Evolutionary conservation across 2,113 vertebrate genomes (phyloP).

Genomic region (Daphoenositta chrysoptera): DNA sequence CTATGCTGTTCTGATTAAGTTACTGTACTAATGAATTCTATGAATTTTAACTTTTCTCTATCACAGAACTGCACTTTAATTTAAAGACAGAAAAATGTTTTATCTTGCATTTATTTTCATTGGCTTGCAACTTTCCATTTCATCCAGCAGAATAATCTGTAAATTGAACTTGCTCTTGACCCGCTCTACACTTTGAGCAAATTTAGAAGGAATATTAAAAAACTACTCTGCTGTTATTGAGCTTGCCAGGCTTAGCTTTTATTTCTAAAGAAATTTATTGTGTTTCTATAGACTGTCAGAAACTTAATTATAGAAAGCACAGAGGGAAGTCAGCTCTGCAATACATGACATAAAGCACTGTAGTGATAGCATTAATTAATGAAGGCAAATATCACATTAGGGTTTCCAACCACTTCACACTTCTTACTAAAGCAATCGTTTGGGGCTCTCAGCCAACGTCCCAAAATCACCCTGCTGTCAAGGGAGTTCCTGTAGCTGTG

Average conservation of each 20-base stretch:
- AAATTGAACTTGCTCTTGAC: not conserved
- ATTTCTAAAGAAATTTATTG: not conserved
- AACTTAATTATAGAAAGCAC: not conserved
- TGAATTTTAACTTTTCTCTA: not conserved
- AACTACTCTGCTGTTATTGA: not conserved
- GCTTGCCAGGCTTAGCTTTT: not conserved
- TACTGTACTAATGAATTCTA: not conserved
- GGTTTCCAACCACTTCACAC: not conserved
- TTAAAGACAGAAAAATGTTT: not conserved
- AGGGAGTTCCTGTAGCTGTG: too few species aligned
- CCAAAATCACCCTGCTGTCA: not conserved
- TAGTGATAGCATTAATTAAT: not conserved
- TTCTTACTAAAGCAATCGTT: not conserved
- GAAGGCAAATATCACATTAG: not conserved
- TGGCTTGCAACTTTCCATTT: not conserved
- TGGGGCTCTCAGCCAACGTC: not conserved
- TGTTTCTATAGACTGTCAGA: not conserved
- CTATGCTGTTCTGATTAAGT: constrained; percentile 5
- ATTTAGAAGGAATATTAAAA: not conserved
- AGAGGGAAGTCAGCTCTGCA: not conserved
- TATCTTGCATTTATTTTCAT: not conserved
- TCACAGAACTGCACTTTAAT: not conserved
- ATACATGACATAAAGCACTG: not conserved
- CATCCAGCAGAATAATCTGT: not conserved
- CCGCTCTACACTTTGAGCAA: not conserved